A percentile compares a stretch with the other conserved stretches of the same genome.
Evolutionary conservation across 2,797 vertebrate species (phyloP).

Genomic region (Sebastes nivosus): DNA sequence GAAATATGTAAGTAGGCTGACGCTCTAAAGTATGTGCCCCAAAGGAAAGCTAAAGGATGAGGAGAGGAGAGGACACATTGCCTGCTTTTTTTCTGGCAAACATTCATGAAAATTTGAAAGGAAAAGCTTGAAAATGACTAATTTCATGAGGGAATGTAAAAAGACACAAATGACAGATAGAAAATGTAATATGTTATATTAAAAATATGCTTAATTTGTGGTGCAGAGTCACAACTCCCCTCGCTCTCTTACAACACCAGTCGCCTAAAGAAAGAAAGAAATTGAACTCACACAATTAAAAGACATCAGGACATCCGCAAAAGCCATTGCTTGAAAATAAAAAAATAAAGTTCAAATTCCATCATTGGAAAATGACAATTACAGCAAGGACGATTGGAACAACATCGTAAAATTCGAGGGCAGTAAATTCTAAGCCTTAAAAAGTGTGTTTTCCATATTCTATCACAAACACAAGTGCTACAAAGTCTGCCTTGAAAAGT

Average conservation of each 20-base stretch:
- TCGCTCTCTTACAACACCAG: neutral
- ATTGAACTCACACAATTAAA: slow-evolving; percentile 32
- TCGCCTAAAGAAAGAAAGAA: neutral
- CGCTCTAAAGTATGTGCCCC: slow-evolving; percentile 8
- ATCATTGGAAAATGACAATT: slow-evolving; percentile 52
- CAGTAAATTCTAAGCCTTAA: slow-evolving; percentile 43
- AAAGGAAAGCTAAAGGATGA: slow-evolving; percentile 26
- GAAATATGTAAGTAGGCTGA: slow-evolving; percentile 15
- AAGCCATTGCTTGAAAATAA: slow-evolving; percentile 55
- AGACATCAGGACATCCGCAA: slow-evolving; percentile 45
- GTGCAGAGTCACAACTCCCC: neutral
- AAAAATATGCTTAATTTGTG: neutral
- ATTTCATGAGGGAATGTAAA: neutral
- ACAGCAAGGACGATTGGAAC: slow-evolving; percentile 39
- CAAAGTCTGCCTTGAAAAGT: slow-evolving; percentile 25
- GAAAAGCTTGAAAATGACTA: slow-evolving; percentile 40
- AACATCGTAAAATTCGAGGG: slow-evolving; percentile 53
- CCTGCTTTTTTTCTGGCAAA: slow-evolving; percentile 41
- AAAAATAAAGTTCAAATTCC: slow-evolving; percentile 46
- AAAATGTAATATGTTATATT: neutral
- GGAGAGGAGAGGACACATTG: slow-evolving; percentile 19
- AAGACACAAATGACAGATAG: neutral
- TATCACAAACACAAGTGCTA: slow-evolving; percentile 12
- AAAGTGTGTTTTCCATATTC: slow-evolving; percentile 52
- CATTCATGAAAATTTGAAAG: slow-evolving; percentile 40